A percentile compares a stretch with the other conserved stretches of the same genome.
phyloP scores from a whole-genome alignment of 2,113 vertebrate genomes.

The Arothron firmamentum region DNA sequence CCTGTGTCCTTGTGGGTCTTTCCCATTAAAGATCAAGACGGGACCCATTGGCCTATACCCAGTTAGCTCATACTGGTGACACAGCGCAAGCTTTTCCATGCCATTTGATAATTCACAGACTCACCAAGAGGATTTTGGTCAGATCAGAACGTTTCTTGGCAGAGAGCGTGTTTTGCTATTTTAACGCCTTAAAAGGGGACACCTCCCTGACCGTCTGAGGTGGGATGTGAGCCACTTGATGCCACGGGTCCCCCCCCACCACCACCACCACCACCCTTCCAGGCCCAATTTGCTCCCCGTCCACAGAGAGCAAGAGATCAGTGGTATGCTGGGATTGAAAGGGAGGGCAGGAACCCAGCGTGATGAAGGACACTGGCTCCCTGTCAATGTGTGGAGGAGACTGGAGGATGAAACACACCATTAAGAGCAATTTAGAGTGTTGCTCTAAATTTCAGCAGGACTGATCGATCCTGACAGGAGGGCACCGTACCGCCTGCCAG shows the following conservation, averaged over 20 bases:
- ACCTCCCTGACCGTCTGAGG: slow-evolving; percentile 50
- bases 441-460: slow-evolving; percentile 77
- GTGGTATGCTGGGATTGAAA: slow-evolving; percentile 67
- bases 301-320: slow-evolving; percentile 69
- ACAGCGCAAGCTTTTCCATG: slow-evolving; percentile 28
- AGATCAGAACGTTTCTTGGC: slow-evolving; percentile 52
- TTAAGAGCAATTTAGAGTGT: slow-evolving; percentile 78
- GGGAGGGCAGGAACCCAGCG: slow-evolving; percentile 67
- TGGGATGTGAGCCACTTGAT: slow-evolving; percentile 60
- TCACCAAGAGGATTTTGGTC: slow-evolving; percentile 48
- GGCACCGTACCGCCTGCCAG: slow-evolving; percentile 74
- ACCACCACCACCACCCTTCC: background rate
- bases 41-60: slow-evolving; percentile 30
- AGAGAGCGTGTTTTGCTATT: slow-evolving; percentile 47
- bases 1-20: slow-evolving; percentile 41
- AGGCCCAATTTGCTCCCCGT: slow-evolving; percentile 56
- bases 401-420: slow-evolving; percentile 75
- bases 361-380: slow-evolving; percentile 70
- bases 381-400: slow-evolving; percentile 66
- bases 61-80: slow-evolving; percentile 27
- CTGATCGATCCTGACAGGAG: slow-evolving; percentile 80
- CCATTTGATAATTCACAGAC: slow-evolving; percentile 46
- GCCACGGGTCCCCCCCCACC: slow-evolving; percentile 39
- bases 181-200: slow-evolving; percentile 44
- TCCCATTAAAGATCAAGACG: slow-evolving; percentile 52